Evolutionary conservation across 2,113 vertebrate species (phyloP).

Genomic region (Regulus satrapa): DNA sequence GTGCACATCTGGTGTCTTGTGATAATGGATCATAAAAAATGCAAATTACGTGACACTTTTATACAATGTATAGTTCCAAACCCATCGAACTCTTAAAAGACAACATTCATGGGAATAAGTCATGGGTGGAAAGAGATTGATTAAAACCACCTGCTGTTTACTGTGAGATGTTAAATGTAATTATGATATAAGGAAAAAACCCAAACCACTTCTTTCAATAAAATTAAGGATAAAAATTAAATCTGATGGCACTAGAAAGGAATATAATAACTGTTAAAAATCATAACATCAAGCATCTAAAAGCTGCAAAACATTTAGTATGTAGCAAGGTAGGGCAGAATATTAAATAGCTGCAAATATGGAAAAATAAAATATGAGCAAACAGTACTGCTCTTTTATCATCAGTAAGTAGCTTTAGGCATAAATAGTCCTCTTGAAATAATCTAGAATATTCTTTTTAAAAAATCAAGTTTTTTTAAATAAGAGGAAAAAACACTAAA

Average conservation of each 20-base stretch:
- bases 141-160: neutral
- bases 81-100: neutral
- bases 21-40: neutral
- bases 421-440: neutral
- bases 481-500: neutral
- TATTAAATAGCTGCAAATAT: neutral
- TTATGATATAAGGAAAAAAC: neutral
- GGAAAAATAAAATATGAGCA: neutral
- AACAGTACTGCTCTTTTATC: neutral
- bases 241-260: neutral
- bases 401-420: neutral
- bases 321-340: neutral
- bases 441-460: neutral
- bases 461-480: neutral
- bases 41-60: neutral
- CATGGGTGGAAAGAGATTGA: neutral
- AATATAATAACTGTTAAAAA: neutral
- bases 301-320: neutral
- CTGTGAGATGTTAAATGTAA: neutral
- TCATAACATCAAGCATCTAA: neutral
- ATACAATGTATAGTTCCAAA: neutral
- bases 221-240: neutral
- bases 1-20: neutral
- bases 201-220: neutral
- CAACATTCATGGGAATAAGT: neutral